These are phyloP conservation scores for Leptopilina syphax DNA, from an alignment of 2,888 invertebrate genomes.

Conservation along the genomic window DNA sequence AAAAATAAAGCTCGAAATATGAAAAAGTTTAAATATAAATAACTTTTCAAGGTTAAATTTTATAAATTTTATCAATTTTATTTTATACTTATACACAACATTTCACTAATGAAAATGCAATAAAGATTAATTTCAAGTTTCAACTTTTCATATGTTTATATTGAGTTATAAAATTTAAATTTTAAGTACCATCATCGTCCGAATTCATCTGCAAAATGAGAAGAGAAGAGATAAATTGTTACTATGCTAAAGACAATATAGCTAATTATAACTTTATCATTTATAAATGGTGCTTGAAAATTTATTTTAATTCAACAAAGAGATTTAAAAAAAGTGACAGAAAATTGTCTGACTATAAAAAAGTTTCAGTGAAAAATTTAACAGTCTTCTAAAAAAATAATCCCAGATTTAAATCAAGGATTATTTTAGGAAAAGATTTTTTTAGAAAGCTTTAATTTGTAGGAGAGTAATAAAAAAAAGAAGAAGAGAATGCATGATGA, in stretches of 20 bases:
- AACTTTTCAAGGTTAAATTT: neutral
- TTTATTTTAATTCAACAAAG: too few species aligned
- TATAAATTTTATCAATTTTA: too few species aligned
- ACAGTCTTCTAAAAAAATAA: too few species aligned
- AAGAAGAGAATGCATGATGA: neutral
- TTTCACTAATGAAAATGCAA: neutral
- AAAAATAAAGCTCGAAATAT: neutral
- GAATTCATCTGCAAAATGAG: neutral
- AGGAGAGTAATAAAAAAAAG: slow-evolving; percentile 23
- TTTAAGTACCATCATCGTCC: neutral
- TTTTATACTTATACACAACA: too few species aligned
- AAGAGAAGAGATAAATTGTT: neutral
- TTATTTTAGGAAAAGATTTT: neutral
- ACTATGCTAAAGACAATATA: neutral
- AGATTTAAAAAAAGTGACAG: too few species aligned
- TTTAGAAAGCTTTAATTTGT: slow-evolving; percentile 4
- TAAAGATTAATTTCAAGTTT: neutral
- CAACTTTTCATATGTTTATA: neutral
- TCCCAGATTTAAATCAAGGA: neutral
- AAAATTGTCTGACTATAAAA: too few species aligned
- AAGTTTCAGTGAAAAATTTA: too few species aligned
- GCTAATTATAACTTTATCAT: too few species aligned
- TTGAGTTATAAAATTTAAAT: neutral
- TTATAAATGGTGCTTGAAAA: too few species aligned
- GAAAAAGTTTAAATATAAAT: neutral